Evolutionary conservation across 2,797 vertebrate genomes (phyloP).

Genomic region (Emys orbicularis): DNA sequence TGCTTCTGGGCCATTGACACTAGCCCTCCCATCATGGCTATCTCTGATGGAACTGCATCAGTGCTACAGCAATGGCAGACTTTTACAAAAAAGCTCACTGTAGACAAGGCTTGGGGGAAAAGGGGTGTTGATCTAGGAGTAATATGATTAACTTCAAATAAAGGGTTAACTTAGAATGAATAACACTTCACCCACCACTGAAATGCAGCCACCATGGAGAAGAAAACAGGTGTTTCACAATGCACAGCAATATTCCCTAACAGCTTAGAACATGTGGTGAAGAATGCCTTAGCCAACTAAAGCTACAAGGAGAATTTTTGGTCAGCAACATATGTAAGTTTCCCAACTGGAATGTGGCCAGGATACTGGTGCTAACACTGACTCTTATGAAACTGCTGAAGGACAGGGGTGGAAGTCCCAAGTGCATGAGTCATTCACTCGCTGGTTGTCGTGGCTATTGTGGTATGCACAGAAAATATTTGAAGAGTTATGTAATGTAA

Average conservation of each 20-base stretch:
- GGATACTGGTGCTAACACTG: not conserved
- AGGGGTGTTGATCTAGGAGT: fast-evolving
- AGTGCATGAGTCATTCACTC: not conserved
- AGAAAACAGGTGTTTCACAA: not conserved
- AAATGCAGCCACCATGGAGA: not conserved
- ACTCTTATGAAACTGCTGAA: not conserved
- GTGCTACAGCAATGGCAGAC: not conserved
- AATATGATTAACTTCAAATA: not conserved
- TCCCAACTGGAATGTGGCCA: fast-evolving
- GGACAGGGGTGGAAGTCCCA: not conserved
- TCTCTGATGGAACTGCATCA: not conserved
- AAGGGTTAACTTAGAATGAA: not conserved
- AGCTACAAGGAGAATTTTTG: not conserved
- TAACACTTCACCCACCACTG: not conserved
- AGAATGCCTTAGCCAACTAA: fast-evolving
- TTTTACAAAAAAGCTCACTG: not conserved
- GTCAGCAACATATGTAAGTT: not conserved
- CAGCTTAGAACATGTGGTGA: not conserved
- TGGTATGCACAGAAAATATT: not conserved
- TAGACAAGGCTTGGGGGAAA: not conserved
- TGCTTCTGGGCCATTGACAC: not conserved
- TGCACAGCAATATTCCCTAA: not conserved
- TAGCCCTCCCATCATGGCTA: not conserved
- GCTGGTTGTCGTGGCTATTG: not conserved
- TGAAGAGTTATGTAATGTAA: not conserved